Conservation (phyloP, 2,113 vertebrate genomes). For the Nettapus auritus region DNA sequence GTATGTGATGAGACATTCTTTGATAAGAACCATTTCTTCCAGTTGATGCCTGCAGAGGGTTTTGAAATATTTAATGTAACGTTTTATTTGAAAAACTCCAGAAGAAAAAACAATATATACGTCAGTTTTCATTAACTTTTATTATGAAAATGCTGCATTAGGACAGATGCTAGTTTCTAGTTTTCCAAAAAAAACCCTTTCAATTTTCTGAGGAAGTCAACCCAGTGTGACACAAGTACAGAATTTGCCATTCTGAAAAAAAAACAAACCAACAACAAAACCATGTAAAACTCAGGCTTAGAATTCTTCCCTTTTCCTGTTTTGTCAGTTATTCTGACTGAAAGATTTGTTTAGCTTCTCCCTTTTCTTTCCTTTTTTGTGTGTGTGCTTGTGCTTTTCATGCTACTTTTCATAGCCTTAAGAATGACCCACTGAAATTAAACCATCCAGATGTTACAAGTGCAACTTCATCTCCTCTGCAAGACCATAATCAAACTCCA, state of each 20-base stretch:
- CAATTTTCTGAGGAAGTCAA: neutral
- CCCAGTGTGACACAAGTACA: neutral
- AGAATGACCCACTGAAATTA: neutral
- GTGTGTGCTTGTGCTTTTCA: neutral
- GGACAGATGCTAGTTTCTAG: neutral
- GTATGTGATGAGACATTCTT: neutral
- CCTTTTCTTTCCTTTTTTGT: neutral
- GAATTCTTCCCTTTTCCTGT: neutral
- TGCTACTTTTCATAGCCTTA: neutral
- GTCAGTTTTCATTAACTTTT: neutral
- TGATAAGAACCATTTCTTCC: neutral
- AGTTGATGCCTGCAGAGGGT: neutral
- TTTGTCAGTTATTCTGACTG: neutral
- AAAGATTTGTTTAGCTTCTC: neutral
- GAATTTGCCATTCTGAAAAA: neutral
- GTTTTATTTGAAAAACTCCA: neutral
- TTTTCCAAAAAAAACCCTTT: neutral
- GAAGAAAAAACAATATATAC: neutral
- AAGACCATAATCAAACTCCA: rapidly evolving
- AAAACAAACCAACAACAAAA: neutral
- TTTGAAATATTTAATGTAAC: neutral
- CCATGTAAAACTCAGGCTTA: rapidly evolving
- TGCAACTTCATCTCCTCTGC: neutral
- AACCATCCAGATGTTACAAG: neutral
- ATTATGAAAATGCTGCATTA: neutral